Conservation (phyloP, 2,113 vertebrate species). For the Saimiri boliviensis region DNA sequence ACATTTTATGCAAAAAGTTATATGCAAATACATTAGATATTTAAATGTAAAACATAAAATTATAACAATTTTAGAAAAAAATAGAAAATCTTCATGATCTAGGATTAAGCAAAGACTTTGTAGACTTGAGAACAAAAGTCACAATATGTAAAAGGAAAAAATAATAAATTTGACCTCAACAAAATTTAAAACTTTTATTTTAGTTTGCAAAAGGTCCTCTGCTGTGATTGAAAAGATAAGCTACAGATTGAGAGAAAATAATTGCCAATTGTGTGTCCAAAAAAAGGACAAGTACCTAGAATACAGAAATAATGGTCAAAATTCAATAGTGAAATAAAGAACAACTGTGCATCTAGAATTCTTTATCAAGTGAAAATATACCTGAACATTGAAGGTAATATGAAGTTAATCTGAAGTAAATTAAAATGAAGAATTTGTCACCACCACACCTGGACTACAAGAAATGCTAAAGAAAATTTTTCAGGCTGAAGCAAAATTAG, state of each 20-base stretch:
- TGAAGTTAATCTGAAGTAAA: not conserved
- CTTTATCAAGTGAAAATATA: not conserved
- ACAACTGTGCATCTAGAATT: not conserved
- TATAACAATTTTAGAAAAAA: not conserved
- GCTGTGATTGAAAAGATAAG: not conserved
- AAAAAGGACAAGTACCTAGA: not conserved
- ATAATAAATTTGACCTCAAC: not conserved
- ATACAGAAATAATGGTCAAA: not conserved
- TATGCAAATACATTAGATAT: not conserved
- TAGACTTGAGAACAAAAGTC: not conserved
- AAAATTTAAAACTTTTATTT: not conserved
- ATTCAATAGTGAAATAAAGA: not conserved
- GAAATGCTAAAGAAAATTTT: not conserved
- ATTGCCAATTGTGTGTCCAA: not conserved
- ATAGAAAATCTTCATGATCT: not conserved
- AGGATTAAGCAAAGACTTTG: not conserved
- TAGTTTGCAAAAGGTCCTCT: not conserved
- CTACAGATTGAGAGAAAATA: not conserved
- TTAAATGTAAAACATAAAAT: not conserved
- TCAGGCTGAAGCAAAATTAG: not conserved
- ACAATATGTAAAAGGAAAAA: not conserved
- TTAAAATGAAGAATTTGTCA: not conserved
- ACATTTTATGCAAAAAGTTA: not conserved
- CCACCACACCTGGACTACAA: not conserved
- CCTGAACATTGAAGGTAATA: not conserved